These are phyloP conservation scores for Leptodactylus fallax DNA, from an alignment of 2,797 vertebrate genomes.

Conservation along the genomic window DNA sequence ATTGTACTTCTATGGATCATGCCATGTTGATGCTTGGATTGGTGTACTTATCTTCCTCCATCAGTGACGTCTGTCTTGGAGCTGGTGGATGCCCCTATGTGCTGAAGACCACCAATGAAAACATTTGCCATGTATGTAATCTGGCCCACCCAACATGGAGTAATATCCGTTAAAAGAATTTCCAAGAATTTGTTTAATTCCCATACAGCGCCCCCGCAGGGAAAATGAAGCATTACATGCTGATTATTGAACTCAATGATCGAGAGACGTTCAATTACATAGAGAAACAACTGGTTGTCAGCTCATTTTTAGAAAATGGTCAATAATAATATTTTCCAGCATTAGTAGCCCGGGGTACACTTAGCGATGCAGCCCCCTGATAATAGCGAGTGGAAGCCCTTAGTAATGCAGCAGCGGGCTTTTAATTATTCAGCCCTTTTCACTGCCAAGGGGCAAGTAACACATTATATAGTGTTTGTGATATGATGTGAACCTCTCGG, in stretches of 20 bases:
- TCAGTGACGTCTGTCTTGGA: too few relatives aligned
- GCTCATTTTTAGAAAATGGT: not conserved
- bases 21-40: not conserved
- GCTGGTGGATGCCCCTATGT: not conserved
- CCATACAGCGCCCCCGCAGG: not conserved
- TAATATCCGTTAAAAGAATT: not conserved
- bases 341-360: not conserved
- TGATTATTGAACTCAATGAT: not conserved
- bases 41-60: too few relatives aligned
- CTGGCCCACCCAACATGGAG: not conserved
- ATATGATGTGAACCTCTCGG: not conserved
- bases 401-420: not conserved
- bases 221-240: not conserved
- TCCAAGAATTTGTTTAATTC: not conserved
- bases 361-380: not conserved
- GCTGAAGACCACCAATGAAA: not conserved
- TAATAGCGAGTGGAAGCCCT: not conserved
- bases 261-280: not conserved
- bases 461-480: conserved; percentile 16
- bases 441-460: conserved; percentile 3
- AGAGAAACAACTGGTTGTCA: not conserved
- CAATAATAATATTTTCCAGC: not conserved
- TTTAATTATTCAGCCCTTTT: conserved; percentile 32
- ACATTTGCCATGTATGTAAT: not conserved
- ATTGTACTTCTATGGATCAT: not conserved